A percentile compares a stretch with the other conserved stretches of the same genome.
Conservation (phyloP, 2,797 vertebrate species). For the Chiroxiphia lanceolata region DNA sequence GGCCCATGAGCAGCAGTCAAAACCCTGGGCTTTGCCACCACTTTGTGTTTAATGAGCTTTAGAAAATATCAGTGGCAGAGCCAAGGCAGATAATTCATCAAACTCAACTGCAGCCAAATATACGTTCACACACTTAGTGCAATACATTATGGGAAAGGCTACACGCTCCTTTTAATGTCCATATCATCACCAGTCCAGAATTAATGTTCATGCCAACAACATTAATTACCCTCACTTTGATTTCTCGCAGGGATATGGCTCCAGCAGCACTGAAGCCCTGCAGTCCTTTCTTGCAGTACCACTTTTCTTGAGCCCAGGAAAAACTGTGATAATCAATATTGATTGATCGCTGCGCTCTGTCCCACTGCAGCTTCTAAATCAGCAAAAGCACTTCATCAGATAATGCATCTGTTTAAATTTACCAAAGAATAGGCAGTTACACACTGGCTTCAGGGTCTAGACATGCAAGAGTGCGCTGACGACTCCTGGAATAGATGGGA, state of each 20-base stretch:
- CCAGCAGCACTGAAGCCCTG: not conserved
- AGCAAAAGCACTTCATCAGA: conserved; percentile 33
- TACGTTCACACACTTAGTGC: not conserved
- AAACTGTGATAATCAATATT: conserved; percentile 51
- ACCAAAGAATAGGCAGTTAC: not conserved
- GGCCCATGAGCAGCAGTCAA: not conserved
- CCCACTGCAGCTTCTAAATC: conserved; percentile 19
- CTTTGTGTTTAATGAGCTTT: not conserved
- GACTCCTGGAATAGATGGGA: not conserved
- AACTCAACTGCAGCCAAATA: not conserved
- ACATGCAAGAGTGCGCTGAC: not conserved
- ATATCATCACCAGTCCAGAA: not conserved
- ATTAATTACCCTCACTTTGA: conserved; percentile 31
- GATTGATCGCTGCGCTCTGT: not conserved
- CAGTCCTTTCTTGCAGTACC: not conserved
- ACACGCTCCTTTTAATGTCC: not conserved
- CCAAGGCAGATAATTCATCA: not conserved
- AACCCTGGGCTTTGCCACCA: not conserved
- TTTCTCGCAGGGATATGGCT: conserved; percentile 1
- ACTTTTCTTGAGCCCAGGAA: not conserved
- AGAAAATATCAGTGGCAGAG: not conserved
- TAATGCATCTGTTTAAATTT: conserved; percentile 33
- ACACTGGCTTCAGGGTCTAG: not conserved
- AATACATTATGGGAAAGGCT: not conserved
- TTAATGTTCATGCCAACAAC: conserved; percentile 2